Evolutionary conservation across 2,113 vertebrate species (phyloP), one percentile per base, ranked within the genome.

Genomic region (Natator depressus): DNA sequence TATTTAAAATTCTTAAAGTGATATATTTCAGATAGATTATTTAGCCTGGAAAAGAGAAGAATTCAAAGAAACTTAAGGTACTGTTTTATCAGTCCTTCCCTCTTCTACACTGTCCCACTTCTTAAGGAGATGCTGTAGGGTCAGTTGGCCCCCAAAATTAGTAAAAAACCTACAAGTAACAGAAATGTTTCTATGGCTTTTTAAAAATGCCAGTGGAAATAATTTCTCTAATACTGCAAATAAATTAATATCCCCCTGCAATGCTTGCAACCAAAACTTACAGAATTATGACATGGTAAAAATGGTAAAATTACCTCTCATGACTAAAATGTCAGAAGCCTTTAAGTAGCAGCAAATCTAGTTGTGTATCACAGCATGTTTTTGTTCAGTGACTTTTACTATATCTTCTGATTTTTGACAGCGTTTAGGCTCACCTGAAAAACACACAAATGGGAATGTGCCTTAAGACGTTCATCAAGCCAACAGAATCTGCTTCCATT

Each of bases 381-480:
- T 96, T 83, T 98, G 97, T 82, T 98, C 98, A 47, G 97, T 97
- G 50, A 89, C n/a, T 94, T 98, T 97, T 94, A 97, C 88, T 84
- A 94, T 87, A 16, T 96, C 98, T 97, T 98, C 98, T 57, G 97
- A 89, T 8, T 95, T 97, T 96, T 98, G 98, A 94, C 54, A 97
- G 89, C 94, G 97, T 55, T 96, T 97, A 62, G 96, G 38, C 54
- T 98, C 98, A 85, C 98, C 98, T 98, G 93, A 89, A 98, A 97
- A 42, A 95, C 1, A 97, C 81, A 93, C n/a, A 90, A 65, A 96
- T 55, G 50, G 14, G 20, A 93, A 89, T 6, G 7, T 42, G 59
- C 84, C 75, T 24, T 27, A 55, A 84, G 87, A 91, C 47, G 8
- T 3, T 38, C 92, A 20, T 38, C 11, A 69, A 16, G 3, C 59